A percentile compares a stretch with the other conserved stretches of the same genome.
Evolutionary conservation across 2,888 invertebrate species (phyloP).

Genomic region (Alitta virens): DNA sequence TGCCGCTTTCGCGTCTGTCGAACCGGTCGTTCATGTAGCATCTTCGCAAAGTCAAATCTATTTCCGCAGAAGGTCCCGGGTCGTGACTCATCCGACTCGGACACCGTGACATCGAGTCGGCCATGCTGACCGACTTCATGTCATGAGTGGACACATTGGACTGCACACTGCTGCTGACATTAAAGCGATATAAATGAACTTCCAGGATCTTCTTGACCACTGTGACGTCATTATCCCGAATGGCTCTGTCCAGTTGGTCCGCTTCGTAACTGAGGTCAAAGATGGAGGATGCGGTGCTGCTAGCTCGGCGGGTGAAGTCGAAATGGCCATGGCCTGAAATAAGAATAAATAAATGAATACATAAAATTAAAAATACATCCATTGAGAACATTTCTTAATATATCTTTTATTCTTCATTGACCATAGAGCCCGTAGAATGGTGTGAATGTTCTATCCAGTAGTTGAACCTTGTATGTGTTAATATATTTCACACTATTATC

Average conservation of each 20-base stretch:
- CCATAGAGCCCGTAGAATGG: too few species aligned
- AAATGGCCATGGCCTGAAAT: slow-evolving; percentile 6
- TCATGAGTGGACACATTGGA: neutral
- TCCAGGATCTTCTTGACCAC: slow-evolving; percentile 60
- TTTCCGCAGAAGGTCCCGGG: slow-evolving; percentile 47
- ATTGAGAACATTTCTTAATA: too few species aligned
- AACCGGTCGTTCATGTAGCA: slow-evolving; percentile 40
- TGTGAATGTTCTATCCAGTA: too few species aligned
- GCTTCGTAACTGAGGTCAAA: slow-evolving; percentile 59
- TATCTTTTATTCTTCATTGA: too few species aligned
- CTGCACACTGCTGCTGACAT: neutral
- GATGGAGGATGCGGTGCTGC: slow-evolving; percentile 58
- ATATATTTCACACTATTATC: too few species aligned
- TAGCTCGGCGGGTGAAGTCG: slow-evolving; percentile 32
- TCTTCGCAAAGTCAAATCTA: neutral
- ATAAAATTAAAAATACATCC: too few species aligned
- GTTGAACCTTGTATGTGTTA: too few species aligned
- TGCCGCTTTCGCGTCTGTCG: slow-evolving; percentile 47
- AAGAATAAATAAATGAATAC: neutral
- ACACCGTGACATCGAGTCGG: slow-evolving; percentile 1
- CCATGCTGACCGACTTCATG: neutral
- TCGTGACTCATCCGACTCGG: slow-evolving; percentile 39
- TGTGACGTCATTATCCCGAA: slow-evolving; percentile 60
- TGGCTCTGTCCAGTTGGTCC: slow-evolving; percentile 61
- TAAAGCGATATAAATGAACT: slow-evolving; percentile 48